Conservation (phyloP, 1,140 invertebrate species). For the Caligus rogercresseyi region DNA sequence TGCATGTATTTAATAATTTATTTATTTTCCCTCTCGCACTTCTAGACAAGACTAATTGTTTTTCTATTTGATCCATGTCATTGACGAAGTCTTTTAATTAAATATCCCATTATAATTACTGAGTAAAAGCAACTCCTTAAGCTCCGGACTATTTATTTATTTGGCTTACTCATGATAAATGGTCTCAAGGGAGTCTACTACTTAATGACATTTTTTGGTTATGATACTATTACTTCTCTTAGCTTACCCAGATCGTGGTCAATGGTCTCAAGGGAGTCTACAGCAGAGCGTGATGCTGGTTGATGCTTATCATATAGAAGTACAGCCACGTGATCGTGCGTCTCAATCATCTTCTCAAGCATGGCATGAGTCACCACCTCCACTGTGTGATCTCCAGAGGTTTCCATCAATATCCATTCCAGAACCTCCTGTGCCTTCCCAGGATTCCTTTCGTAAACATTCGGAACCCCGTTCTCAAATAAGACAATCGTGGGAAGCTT, state of each 20-base stretch:
- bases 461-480: conserved; percentile 78
- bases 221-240: too few species aligned
- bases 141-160: too few species aligned
- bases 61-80: too few species aligned
- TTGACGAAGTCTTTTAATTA: too few species aligned
- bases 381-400: conserved; percentile 48
- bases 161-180: too few species aligned
- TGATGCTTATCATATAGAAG: conserved; percentile 18
- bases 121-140: too few species aligned
- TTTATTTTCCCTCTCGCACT: too few species aligned
- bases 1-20: too few species aligned
- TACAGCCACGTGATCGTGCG: conserved; percentile 5
- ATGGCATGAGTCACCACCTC: conserved; percentile 61
- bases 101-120: too few species aligned
- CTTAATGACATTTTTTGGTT: too few species aligned
- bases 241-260: conserved; percentile 27
- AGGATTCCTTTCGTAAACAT: conserved; percentile 55
- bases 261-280: conserved; percentile 9
- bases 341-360: conserved; percentile 12
- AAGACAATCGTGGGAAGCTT: conserved; percentile 70
- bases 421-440: conserved; percentile 68
- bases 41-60: too few species aligned
- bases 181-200: too few species aligned
- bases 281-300: neutral
- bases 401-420: conserved; percentile 64